Evolutionary conservation across 2,113 vertebrate genomes (phyloP), one percentile per base, ranked within the genome.

Genomic region (Myrmecophaga tridactyla): DNA sequence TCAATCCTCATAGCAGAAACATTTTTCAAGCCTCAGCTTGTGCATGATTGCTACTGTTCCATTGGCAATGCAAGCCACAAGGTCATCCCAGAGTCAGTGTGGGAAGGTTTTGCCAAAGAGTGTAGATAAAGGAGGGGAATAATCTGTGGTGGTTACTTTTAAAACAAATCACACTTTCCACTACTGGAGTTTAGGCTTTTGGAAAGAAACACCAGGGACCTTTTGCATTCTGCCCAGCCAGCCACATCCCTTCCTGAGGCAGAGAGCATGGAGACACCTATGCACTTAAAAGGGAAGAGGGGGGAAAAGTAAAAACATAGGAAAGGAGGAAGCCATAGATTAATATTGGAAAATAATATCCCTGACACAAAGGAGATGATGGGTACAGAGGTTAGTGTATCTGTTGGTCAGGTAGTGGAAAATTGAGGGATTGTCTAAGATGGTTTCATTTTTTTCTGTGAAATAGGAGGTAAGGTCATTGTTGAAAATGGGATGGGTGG

Each of bases 311-410:
- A 46, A 93, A 95, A 90, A 87, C 41, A 85, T 3, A 46, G 73
- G 27, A 29, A 78, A 72, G 43, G 20, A 29, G 48, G 11, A 87
- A 80, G 62, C 46, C 62, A 67, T 63, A 67, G 60, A 41, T 84
- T 84, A 56, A 94, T 87, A 82, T 46, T 87, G 41, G 53, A 87
- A 95, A 92, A 92, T 56, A 86, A 62, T 81, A 48, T 39, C 39
- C 36, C 63, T 94, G 65, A 36, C 48, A 63, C 39, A 72, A 63
- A 87, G 60, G 36, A 73, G 46, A 58, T 80, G 43, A 20, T 70
- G 39, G 56, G 7, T 69, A 80, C 41, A 84, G 65, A 92, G 36
- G 17, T 90, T 87, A 96, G 39, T 90, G 51, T 13, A 48, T 60
- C 58, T 17, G 7, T 82, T 36, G 36, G 13, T 80, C 69, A 81